Base-by-base conservation (phyloP, 2,888 invertebrate species). In the Chaetogeoica ovagalla region DNA sequence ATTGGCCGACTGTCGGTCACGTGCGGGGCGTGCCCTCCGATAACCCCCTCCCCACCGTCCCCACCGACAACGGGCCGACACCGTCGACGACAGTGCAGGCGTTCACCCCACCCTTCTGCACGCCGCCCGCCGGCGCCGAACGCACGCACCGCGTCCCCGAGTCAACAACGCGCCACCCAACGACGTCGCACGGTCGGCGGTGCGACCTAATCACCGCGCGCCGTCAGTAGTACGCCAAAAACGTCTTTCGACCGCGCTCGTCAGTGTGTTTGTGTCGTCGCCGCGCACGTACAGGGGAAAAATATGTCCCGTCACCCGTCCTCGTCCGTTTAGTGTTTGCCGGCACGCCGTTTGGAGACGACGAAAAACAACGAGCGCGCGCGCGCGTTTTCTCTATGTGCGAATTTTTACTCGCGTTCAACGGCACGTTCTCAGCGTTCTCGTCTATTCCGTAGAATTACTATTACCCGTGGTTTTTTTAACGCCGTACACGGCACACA, bases 11-110 rank as follows among this genome's bases (percentile, higher is more conserved):
- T 5, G 62, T 13, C 71, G 79, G 62, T 79, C 79, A 79, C 79
- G 79, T 79, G 79, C 57, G 63, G 79, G 79, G 79, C 79, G 79
- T 63, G 70, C 55, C 70, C 71, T 62, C 21, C 48, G 69, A 48
- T 60, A 60, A 11, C 7, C 23, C n/a, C 37, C 37, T n/a, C 66
- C 62, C 77, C 77, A 19, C 70, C 17, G 48, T 11, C 30, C 3
- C 37, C 48, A 7, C 17, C 37, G 48, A 19, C 62, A 60, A 39
- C 77, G 30, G 30, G 4, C 30, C 30, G 30, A 30, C 30, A 30
- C 30, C 30, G 30, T 30, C n/a, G n/a, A n/a, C n/a, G n/a, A n/a
- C n/a, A 30, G 30, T 30, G 30, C 30, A 30, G 30, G 30, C 30
- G 30, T 30, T 1, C 30, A 30, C 30, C 30, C 30, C 30, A 30